Evolutionary conservation across 2,113 vertebrate genomes (phyloP).

Genomic region (Sardina pilchardus): DNA sequence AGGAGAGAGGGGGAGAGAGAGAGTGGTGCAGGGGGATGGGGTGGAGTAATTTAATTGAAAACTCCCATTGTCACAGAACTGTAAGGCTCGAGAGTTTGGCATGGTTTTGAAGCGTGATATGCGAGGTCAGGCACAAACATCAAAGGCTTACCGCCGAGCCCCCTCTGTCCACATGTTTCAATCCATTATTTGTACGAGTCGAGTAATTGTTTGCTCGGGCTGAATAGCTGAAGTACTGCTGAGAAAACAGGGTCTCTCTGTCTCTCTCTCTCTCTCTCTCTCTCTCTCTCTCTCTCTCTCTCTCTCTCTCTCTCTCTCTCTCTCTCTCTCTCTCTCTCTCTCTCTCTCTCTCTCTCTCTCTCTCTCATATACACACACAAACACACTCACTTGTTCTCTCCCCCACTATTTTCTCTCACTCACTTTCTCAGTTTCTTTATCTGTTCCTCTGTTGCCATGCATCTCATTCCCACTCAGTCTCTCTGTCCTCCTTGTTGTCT

Average conservation of each 20-base stretch:
- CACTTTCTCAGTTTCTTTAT: background rate
- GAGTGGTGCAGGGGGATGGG: background rate
- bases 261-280: background rate
- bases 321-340: too few relatives aligned
- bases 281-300: background rate
- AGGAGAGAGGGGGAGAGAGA: background rate
- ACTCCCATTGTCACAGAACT: conserved; percentile 27
- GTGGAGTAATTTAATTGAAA: conserved; percentile 45
- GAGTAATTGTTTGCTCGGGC: conserved; percentile 35
- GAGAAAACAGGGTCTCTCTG: conserved; percentile 23
- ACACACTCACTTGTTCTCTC: background rate
- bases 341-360: background rate
- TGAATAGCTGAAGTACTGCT: conserved; percentile 32
- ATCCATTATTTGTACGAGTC: conserved; percentile 36
- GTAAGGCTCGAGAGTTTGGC: conserved; percentile 18
- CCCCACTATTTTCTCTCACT: background rate
- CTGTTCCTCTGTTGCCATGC: background rate
- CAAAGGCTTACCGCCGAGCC: conserved; percentile 31
- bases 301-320: too few relatives aligned
- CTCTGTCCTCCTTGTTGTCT: background rate
- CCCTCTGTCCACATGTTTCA: conserved; percentile 30
- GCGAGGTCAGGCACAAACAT: conserved; percentile 40
- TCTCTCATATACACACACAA: background rate
- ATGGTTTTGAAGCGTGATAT: conserved; percentile 37
- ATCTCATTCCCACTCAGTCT: background rate